These are phyloP conservation scores for Campylomormyrus tamandua DNA, from an alignment of 2,113 vertebrate genomes.

Conservation along the genomic window DNA sequence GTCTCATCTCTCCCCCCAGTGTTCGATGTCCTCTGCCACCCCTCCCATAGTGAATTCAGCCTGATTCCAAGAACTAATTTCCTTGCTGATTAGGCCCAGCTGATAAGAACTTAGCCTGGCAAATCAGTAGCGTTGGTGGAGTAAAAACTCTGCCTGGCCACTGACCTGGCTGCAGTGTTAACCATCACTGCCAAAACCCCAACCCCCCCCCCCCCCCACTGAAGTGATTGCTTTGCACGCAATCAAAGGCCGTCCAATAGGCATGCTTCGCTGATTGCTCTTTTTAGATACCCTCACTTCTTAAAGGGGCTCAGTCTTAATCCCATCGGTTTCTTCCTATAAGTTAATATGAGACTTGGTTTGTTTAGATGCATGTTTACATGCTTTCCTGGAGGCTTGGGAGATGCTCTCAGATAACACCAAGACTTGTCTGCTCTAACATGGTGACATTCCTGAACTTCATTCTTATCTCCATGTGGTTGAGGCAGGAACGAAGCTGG, in stretches of 20 bases:
- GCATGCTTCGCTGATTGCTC: background rate
- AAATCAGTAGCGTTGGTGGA: background rate
- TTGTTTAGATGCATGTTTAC: background rate
- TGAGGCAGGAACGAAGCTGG: background rate
- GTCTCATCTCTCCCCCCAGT: background rate
- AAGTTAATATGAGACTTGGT: background rate
- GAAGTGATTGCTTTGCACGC: background rate
- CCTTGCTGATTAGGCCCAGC: background rate
- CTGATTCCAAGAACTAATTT: slow-evolving; percentile 8
- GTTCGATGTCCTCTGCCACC: background rate
- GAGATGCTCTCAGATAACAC: background rate
- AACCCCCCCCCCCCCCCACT: background rate
- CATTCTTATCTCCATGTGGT: background rate
- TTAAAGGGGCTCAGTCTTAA: slow-evolving; percentile 2
- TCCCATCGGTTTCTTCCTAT: background rate
- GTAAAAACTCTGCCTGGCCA: background rate
- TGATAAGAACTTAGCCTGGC: background rate
- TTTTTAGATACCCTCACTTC: background rate
- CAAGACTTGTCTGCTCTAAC: background rate
- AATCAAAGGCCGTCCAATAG: background rate
- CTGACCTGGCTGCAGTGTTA: background rate
- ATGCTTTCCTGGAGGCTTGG: background rate
- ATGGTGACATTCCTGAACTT: background rate
- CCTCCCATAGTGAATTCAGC: background rate
- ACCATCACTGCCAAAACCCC: background rate